Conservation (phyloP, 2,113 vertebrate genomes). For the Tricholaema leucomelas region DNA sequence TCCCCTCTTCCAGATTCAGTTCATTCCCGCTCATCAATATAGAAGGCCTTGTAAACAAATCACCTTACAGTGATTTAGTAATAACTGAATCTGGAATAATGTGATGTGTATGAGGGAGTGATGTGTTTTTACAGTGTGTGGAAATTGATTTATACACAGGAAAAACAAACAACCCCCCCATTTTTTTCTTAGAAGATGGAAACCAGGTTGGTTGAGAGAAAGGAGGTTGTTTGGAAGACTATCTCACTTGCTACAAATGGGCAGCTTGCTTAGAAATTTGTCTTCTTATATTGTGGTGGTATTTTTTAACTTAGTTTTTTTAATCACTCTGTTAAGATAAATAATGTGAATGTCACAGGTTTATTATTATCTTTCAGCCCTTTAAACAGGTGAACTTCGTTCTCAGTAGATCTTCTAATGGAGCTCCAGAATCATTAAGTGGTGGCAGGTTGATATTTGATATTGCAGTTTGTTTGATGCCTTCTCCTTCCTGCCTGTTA, state of each 20-base stretch:
- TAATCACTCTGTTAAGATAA: not conserved
- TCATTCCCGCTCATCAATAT: too few species aligned
- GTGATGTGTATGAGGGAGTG: not conserved
- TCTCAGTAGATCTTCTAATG: not conserved
- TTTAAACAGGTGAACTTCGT: not conserved
- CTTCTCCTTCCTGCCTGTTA: not conserved
- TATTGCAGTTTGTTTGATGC: not conserved
- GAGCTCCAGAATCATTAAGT: not conserved
- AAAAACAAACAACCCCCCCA: not conserved
- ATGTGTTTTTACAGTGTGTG: not conserved
- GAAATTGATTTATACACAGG: not conserved
- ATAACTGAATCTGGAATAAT: not conserved
- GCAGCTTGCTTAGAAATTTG: fast-evolving
- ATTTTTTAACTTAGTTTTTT: not conserved
- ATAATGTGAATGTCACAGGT: not conserved
- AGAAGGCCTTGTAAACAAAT: too few species aligned
- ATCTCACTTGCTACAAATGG: not conserved
- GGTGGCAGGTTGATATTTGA: not conserved
- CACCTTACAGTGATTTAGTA: not conserved
- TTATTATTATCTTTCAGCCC: not conserved
- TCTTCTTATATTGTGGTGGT: fast-evolving
- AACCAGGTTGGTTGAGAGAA: not conserved
- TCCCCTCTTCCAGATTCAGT: too few species aligned
- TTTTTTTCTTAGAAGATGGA: not conserved
- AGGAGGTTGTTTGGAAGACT: not conserved